Conservation (phyloP, 2,888 invertebrate species). For the Platypus cylindrus region DNA sequence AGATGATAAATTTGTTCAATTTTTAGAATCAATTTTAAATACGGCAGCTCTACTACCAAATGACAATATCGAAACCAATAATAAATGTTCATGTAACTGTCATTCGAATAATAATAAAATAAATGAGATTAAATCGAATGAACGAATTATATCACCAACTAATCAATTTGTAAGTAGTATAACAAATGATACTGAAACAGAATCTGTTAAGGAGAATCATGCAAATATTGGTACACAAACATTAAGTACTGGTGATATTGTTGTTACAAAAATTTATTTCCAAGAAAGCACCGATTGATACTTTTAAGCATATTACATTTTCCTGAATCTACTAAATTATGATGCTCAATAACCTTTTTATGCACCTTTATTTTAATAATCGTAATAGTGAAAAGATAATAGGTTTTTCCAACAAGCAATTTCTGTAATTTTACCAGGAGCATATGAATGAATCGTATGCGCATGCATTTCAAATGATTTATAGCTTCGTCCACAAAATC, state of each 20-base stretch:
- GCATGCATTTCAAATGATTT: too few relatives aligned
- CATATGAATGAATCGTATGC: too few relatives aligned
- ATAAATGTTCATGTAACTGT: conserved; percentile 40
- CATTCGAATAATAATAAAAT: conserved; percentile 32
- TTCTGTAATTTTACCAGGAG: too few relatives aligned
- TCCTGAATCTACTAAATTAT: conserved; percentile 14
- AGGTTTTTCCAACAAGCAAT: too few relatives aligned
- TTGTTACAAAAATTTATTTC: conserved; percentile 68
- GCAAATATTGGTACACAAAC: conserved; percentile 64
- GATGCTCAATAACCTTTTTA: too few relatives aligned
- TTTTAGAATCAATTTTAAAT: conserved; percentile 62
- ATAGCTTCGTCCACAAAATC: too few relatives aligned
- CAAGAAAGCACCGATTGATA: conserved; percentile 26
- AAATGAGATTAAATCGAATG: conserved; percentile 23
- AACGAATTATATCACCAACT: conserved; percentile 29
- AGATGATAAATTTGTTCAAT: conserved; percentile 1
- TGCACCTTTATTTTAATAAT: too few relatives aligned
- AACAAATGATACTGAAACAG: conserved; percentile 28
- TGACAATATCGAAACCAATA: conserved; percentile 37
- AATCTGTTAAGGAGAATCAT: conserved; percentile 37
- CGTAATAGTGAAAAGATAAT: too few relatives aligned
- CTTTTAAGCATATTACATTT: conserved; percentile 7
- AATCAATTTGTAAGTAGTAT: conserved; percentile 25
- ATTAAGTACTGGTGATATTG: conserved; percentile 82
- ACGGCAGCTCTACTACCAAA: conserved; percentile 58